Base-by-base conservation (phyloP, 2,113 vertebrate genomes). In the Dipodomys spectabilis region DNA sequence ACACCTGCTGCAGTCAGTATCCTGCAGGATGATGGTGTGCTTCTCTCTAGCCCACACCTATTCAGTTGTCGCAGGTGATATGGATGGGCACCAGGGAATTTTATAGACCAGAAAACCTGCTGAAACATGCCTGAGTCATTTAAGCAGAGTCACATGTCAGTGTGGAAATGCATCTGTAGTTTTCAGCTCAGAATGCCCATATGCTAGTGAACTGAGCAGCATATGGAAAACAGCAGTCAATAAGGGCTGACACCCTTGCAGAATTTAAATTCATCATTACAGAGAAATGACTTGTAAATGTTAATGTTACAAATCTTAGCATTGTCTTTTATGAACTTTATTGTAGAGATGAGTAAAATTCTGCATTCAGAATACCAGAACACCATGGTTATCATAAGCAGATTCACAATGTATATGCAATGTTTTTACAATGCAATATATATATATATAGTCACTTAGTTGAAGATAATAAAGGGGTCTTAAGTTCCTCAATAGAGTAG, bases 341-440 rank as follows among this genome's bases (percentile, higher is more conserved):
- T 75, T 45, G 44, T 60, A 67, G 83, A 87, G n/a, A 95, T 74
- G 13, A 89, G n/a, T 88, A 27, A 79, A 87, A 74, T 80, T 20
- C 19, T 57, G 53, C 86, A 82, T 82, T 93, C 57, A 44, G 44
- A 94, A 53, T 30, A 57, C 28, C 53, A 53, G 44, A 94, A 53
- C n/a, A 57, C 67, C 45, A 3, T 28, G 11, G 25, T 62, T 64
- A 71, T 30, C 27, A 23, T 4, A 3, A 32, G 30, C 69, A 30
- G 18, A 2, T 90, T 85, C 94, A 57, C 53, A 57, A 57, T 57
- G 53, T 57, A 57, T 57, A 57, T 87, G 49, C 12, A 64, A 32
- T 75, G n/a, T 90, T 81, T 81, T 83, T 27, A 18, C 15, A 57
- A 57, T 57, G 12, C 15, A 13, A 16, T 13, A 57, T 4, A 57